A percentile compares a stretch with the other conserved stretches of the same genome.
Conservation (phyloP, 2,113 vertebrate species). For the Chionodraco myersi region DNA sequence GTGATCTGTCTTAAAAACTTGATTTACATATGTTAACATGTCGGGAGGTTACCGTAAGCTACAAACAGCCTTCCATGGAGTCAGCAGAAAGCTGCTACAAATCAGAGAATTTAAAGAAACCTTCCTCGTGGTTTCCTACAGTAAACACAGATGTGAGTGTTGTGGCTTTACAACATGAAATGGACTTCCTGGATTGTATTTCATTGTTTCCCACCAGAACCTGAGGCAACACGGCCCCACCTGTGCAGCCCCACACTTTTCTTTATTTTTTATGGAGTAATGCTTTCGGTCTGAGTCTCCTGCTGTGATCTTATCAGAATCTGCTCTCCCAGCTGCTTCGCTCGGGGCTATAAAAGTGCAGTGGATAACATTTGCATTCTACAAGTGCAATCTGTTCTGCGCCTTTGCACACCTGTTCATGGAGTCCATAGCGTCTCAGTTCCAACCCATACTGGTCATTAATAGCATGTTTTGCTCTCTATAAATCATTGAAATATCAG, state of each 20-base stretch:
- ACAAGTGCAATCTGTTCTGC: background rate
- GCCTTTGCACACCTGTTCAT: constrained; percentile 24
- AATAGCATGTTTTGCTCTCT: constrained; percentile 12
- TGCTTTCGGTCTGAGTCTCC: background rate
- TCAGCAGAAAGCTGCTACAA: too few relatives aligned
- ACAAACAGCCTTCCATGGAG: too few relatives aligned
- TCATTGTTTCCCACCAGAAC: background rate
- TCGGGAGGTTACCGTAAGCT: too few relatives aligned
- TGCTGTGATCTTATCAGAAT: constrained; percentile 14
- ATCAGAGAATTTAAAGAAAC: background rate
- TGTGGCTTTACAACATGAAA: background rate
- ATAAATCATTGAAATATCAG: constrained; percentile 17
- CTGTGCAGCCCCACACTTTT: too few relatives aligned
- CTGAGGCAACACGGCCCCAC: too few relatives aligned
- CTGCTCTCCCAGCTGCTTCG: background rate
- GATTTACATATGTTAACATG: too few relatives aligned
- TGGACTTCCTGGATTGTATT: background rate
- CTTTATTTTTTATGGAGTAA: too few relatives aligned
- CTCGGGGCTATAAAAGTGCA: background rate
- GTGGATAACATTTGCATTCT: background rate
- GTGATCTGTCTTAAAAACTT: too few relatives aligned
- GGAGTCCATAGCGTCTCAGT: background rate
- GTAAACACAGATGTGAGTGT: background rate
- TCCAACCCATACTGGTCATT: background rate
- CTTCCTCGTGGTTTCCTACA: background rate